Evolutionary conservation across 2,888 invertebrate genomes (phyloP), one percentile per base, ranked within the genome.

Genomic region (Dryobotodes eremita): DNA sequence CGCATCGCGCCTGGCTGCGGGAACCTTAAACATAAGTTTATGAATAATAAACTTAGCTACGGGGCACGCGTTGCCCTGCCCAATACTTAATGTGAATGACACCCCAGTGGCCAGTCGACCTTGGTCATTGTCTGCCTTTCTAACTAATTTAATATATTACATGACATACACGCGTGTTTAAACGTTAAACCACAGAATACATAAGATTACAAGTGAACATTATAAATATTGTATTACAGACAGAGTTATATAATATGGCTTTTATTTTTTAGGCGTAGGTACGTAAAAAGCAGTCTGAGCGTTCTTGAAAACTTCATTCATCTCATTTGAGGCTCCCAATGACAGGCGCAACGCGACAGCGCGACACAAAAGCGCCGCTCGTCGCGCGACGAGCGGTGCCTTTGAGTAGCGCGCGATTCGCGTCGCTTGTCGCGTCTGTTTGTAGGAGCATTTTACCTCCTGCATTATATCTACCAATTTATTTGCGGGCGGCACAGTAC

Each of bases 131-230:
- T 70, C 71, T 59, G 64, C n/a, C 72, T 64, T 71, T 80, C 53
- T 20, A 84, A 72, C 69, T 79, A 69, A 72, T 80, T 70, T 59
- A 55, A 48, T 82, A 15, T 36, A 62, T 82, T 57, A 62, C 23
- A 62, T 62, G 53, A 62, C 23, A 26, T 20, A 55, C 55, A 48
- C 26, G 50, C 20, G 46, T 66, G 46, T 17, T 15, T n/a, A 20
- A n/a, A 17, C 13, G 4, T n/a, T 17, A 42, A 36, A 36, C 31
- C 31, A 36, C 31, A 36, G 31, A 36, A 36, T 36, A 36, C 31
- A 36, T 36, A 36, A 36, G 1, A 36, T 36, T 36, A 36, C 31
- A 36, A 36, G 31, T 36, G n/a, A 48, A 48, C 4, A 20, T 3
- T 4, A 8, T 55, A 20, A 53, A 46, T 20, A 20, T 46, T 66